Conservation (phyloP, 1,140 invertebrate genomes). For the Apis cerana region DNA sequence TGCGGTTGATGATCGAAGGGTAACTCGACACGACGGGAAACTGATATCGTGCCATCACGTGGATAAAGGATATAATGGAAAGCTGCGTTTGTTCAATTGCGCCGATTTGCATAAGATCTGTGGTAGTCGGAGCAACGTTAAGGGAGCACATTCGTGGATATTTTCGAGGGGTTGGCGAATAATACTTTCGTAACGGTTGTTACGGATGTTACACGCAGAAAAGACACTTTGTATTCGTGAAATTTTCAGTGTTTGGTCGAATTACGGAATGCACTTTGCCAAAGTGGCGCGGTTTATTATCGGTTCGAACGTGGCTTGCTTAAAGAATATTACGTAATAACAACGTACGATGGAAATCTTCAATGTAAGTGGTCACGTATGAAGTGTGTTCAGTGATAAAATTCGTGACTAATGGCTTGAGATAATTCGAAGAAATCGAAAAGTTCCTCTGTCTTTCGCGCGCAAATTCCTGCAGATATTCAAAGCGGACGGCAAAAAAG, state of each 20-base stretch:
- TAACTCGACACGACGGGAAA: neutral
- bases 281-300: neutral
- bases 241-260: neutral
- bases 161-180: neutral
- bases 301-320: neutral
- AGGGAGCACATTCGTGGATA: neutral
- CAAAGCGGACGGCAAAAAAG: no score
- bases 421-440: no score
- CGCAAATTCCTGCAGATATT: no score
- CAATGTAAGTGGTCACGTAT: neutral
- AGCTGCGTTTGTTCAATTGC: neutral
- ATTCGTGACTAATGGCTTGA: no score
- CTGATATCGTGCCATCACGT: neutral
- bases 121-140: neutral
- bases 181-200: neutral
- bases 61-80: neutral
- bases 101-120: neutral
- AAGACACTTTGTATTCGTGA: constrained; percentile 27
- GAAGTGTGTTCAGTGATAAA: no score
- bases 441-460: no score
- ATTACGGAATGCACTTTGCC: neutral
- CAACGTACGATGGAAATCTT: neutral
- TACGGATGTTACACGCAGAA: neutral
- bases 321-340: neutral
- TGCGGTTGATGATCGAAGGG: neutral